Conservation (phyloP, 2,888 invertebrate genomes). For the Asteroscopus sphinx region DNA sequence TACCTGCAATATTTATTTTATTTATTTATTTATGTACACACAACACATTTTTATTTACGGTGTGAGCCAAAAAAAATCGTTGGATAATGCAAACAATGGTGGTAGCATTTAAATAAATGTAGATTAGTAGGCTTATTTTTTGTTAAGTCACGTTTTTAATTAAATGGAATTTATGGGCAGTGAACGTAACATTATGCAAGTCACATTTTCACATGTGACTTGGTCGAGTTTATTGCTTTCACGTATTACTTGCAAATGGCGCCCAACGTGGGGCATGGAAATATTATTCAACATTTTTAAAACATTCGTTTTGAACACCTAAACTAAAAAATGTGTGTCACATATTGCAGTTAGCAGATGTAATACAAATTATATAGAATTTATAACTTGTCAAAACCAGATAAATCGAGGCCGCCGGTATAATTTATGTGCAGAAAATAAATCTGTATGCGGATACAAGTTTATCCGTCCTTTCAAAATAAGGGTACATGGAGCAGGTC, state of each 20-base stretch:
- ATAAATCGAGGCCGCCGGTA: constrained; percentile 66
- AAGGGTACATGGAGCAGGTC: constrained; percentile 72
- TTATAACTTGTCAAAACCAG: constrained; percentile 61
- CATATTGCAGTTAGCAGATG: constrained; percentile 49
- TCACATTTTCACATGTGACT: constrained; percentile 72
- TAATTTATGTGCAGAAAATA: constrained; percentile 79
- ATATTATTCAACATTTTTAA: constrained; percentile 44
- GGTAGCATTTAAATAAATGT: constrained; percentile 47
- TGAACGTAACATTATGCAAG: constrained; percentile 71
- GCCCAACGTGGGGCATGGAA: constrained; percentile 60
- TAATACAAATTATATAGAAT: constrained; percentile 56
- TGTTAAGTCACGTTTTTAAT: constrained; percentile 82
- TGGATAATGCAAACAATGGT: constrained; percentile 35
- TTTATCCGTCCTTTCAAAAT: constrained; percentile 81
- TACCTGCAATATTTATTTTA: constrained; percentile 13
- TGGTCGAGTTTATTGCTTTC: constrained; percentile 66
- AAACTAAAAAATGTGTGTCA: constrained; percentile 37
- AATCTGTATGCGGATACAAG: constrained; percentile 81
- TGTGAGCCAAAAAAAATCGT: constrained; percentile 31
- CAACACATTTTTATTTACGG: constrained; percentile 15
- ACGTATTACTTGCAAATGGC: constrained; percentile 66
- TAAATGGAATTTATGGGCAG: constrained; percentile 74
- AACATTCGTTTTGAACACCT: constrained; percentile 42
- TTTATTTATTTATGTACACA: too few species aligned
- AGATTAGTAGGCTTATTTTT: constrained; percentile 55